Conservation (phyloP, 2,113 vertebrate species). For the Lethenteron reissneri region DNA sequence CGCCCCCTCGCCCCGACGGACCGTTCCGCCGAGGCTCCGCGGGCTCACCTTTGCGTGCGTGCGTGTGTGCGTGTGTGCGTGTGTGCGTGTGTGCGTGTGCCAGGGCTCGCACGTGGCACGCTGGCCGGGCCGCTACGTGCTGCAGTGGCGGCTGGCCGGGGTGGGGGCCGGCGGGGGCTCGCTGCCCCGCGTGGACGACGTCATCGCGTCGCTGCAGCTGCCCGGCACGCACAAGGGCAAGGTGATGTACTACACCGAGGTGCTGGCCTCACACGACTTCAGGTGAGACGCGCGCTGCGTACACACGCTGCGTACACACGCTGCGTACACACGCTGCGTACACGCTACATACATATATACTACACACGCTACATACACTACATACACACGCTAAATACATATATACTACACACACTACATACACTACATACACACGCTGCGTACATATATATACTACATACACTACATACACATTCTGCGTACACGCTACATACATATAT, state of each 20-base stretch:
- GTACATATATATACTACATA: conserved; percentile 9
- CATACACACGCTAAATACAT: too few relatives aligned
- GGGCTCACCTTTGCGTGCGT: too few relatives aligned
- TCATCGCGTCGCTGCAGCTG: conserved; percentile 80
- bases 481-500: not conserved
- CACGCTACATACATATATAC: not conserved
- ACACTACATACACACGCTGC: not conserved
- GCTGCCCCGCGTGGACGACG: conserved; percentile 68
- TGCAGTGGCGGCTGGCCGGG: conserved; percentile 77
- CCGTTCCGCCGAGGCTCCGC: too few relatives aligned
- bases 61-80: too few relatives aligned
- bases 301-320: not conserved
- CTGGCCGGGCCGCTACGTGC: conserved; percentile 88
- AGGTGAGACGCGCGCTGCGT: conserved; percentile 27
- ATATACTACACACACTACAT: not conserved
- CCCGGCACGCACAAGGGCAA: conserved; percentile 68
- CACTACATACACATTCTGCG: conserved; percentile 15
- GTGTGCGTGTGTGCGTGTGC: not conserved
- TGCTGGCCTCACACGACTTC: conserved; percentile 76
- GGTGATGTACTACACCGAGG: conserved; percentile 89
- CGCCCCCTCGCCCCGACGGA: too few relatives aligned
- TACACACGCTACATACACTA: not conserved
- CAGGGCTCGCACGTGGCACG: conserved; percentile 79
- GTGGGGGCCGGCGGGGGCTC: conserved; percentile 46
- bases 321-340: not conserved